These are phyloP conservation scores for Lepus americanus DNA, from an alignment of 2,113 vertebrate genomes.

Conservation along the genomic window DNA sequence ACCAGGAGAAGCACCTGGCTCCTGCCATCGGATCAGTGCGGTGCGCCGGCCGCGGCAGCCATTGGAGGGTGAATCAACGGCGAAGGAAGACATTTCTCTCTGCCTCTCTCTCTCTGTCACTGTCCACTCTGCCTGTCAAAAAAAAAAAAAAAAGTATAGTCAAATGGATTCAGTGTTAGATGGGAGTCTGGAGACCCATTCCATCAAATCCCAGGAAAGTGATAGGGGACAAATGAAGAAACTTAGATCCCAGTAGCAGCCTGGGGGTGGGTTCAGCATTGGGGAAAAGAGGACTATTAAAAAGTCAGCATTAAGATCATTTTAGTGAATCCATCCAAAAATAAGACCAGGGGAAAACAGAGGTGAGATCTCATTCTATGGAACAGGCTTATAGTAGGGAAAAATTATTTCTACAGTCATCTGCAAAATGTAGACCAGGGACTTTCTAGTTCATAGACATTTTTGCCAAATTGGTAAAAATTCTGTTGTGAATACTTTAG, in stretches of 20 bases:
- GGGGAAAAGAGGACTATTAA: not conserved
- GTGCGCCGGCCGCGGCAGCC: no score
- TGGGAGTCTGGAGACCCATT: not conserved
- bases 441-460: not conserved
- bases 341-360: not conserved
- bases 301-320: not conserved
- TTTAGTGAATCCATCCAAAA: not conserved
- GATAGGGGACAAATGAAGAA: not conserved
- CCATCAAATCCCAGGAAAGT: not conserved
- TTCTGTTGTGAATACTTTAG: not conserved
- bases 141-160: not conserved
- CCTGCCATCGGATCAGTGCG: no score
- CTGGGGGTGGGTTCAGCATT: not conserved
- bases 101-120: no score
- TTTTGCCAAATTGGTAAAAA: not conserved
- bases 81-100: no score
- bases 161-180: not conserved
- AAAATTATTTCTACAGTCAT: not conserved
- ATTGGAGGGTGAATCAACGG: no score
- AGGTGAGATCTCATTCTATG: not conserved
- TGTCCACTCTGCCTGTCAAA: no score
- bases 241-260: not conserved
- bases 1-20: no score
- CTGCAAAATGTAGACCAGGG: not conserved
- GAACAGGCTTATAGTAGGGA: no score